phyloP scores from a whole-genome alignment of 2,113 vertebrate genomes.

The Ameiurus melas region DNA sequence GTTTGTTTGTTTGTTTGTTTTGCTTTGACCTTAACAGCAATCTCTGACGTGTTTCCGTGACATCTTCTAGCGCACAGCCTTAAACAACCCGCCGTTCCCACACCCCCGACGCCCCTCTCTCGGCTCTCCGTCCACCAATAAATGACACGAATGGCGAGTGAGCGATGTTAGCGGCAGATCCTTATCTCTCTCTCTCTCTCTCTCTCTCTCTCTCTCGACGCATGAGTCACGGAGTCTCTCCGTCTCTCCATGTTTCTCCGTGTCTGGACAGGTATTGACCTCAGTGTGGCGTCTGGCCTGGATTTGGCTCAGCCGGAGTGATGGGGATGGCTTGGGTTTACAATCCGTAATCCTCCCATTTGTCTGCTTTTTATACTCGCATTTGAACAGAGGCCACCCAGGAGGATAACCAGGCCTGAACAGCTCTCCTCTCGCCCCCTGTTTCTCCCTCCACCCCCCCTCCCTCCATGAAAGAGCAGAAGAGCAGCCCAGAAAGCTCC shows the following conservation, averaged over 20 bases:
- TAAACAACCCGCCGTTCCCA: slow-evolving; percentile 25
- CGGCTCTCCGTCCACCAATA: slow-evolving; percentile 46
- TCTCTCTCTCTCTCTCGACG: slow-evolving; percentile 52
- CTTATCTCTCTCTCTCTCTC: slow-evolving; percentile 58
- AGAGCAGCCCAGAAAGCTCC: slow-evolving; percentile 72
- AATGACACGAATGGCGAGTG: slow-evolving; percentile 68
- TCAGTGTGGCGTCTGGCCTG: slow-evolving; percentile 46
- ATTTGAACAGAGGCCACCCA: slow-evolving; percentile 89
- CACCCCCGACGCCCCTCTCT: background rate
- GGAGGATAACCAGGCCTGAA: slow-evolving; percentile 77
- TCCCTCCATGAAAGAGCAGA: slow-evolving; percentile 68
- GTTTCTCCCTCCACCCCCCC: slow-evolving; percentile 32
- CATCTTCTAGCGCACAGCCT: background rate
- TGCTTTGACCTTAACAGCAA: background rate
- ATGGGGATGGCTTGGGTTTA: slow-evolving; percentile 83
- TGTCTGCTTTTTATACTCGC: slow-evolving; percentile 87
- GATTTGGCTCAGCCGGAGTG: slow-evolving; percentile 78
- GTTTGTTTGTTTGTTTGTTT: background rate
- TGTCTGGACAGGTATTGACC: slow-evolving; percentile 46
- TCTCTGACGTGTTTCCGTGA: background rate
- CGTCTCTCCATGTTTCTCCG: background rate
- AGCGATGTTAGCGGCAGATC: slow-evolving; percentile 60
- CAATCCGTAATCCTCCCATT: slow-evolving; percentile 93
- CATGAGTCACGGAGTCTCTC: slow-evolving; percentile 24
- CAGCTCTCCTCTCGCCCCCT: slow-evolving; percentile 38